Evolutionary conservation across 2,113 vertebrate genomes (phyloP).

Genomic region (Engystomops pustulosus): DNA sequence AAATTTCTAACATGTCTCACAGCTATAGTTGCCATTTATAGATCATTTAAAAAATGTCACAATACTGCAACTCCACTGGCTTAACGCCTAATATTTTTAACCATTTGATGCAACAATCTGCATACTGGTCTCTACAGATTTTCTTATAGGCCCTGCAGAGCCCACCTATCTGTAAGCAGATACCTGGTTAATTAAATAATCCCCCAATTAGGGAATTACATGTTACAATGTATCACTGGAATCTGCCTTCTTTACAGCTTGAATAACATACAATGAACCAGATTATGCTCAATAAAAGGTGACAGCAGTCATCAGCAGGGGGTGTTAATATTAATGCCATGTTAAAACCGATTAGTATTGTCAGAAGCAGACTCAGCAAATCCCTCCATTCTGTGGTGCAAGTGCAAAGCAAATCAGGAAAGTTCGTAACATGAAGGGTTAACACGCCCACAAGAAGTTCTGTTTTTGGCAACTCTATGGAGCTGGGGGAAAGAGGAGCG

Average conservation of each 20-base stretch:
- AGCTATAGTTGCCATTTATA: not conserved
- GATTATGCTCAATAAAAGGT: constrained; percentile 16
- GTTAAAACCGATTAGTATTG: constrained; percentile 46
- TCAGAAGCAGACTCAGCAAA: constrained; percentile 49
- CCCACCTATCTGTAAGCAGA: not conserved
- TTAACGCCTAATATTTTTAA: not conserved
- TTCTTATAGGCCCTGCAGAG: not conserved
- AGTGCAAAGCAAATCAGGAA: not conserved
- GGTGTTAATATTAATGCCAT: constrained; percentile 27
- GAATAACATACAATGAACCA: not conserved
- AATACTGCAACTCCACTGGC: not conserved
- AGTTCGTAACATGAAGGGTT: not conserved
- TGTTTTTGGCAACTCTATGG: not conserved
- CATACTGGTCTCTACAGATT: not conserved
- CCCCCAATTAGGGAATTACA: not conserved
- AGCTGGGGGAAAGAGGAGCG: too few relatives aligned
- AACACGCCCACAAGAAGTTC: not conserved
- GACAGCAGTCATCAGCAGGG: constrained; percentile 3
- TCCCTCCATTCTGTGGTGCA: not conserved
- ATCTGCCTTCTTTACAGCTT: not conserved
- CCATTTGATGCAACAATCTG: not conserved
- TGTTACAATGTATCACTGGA: not conserved
- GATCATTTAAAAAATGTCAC: not conserved
- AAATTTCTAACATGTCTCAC: not conserved
- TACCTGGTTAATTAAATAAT: not conserved